Evolutionary conservation across 1,140 invertebrate genomes (phyloP).

Genomic region (Mycetomoellerius zeteki): DNA sequence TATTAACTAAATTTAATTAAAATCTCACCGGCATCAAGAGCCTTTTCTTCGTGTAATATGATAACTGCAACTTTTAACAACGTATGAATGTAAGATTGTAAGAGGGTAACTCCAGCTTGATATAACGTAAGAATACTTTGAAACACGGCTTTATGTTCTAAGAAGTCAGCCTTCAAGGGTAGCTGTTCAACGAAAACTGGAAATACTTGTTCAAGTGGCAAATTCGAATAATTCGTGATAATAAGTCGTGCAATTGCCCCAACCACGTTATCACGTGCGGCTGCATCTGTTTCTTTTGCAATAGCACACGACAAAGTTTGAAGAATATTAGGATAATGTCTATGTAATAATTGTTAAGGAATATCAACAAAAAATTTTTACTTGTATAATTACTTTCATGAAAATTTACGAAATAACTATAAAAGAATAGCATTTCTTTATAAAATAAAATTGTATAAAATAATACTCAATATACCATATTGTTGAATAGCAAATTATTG

Average conservation of each 20-base stretch:
- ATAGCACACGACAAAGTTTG: conserved; percentile 90
- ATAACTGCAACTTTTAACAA: conserved; percentile 88
- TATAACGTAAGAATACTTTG: conserved; percentile 90
- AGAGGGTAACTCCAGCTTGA: conserved; percentile 87
- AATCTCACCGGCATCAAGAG: conserved; percentile 84
- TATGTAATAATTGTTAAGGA: conserved; percentile 78
- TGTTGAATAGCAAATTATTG: neutral
- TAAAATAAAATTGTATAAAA: conserved; percentile 7
- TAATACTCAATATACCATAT: neutral
- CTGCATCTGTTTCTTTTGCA: conserved; percentile 88
- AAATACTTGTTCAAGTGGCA: conserved; percentile 91
- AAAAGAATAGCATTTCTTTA: neutral
- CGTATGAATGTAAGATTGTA: conserved; percentile 86
- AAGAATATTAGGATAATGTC: conserved; percentile 89
- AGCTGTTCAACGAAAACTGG: conserved; percentile 91
- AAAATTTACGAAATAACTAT: neutral
- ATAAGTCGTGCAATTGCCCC: conserved; percentile 93
- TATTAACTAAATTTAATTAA: neutral
- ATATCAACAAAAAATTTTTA: conserved; percentile 37
- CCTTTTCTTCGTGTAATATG: conserved; percentile 87
- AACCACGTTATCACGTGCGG: conserved; percentile 92
- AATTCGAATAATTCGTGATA: conserved; percentile 88
- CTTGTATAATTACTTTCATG: neutral
- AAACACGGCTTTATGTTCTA: conserved; percentile 91
- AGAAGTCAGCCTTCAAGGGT: conserved; percentile 92